Evolutionary conservation across 2,113 vertebrate genomes (phyloP).

Genomic region (Amblyopsis rosae): DNA sequence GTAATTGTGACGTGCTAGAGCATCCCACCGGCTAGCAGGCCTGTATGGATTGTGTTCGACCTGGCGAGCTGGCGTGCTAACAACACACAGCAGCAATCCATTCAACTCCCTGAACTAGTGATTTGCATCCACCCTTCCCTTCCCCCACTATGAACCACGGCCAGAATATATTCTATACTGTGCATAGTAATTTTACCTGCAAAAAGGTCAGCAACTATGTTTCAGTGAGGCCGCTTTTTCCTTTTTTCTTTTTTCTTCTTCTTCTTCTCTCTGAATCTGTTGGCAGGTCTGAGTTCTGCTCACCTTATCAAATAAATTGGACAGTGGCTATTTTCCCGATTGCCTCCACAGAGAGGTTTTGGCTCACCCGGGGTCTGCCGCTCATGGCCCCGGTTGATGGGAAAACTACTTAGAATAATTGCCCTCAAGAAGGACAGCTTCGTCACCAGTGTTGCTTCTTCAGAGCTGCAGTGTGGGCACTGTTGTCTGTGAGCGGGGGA

Average conservation of each 20-base stretch:
- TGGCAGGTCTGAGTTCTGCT: slow-evolving; percentile 69
- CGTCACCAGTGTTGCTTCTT: slow-evolving; percentile 31
- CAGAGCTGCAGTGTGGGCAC: slow-evolving; percentile 8
- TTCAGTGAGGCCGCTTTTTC: slow-evolving; percentile 37
- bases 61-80: slow-evolving; percentile 9
- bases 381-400: slow-evolving; percentile 68
- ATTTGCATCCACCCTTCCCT: background rate
- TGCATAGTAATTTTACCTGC: slow-evolving; percentile 44
- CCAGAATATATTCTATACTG: slow-evolving; percentile 29
- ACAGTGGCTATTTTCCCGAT: slow-evolving; percentile 67
- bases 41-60: slow-evolving; percentile 17
- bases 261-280: slow-evolving; percentile 40
- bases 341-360: slow-evolving; percentile 71
- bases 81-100: slow-evolving; percentile 11
- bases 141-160: slow-evolving; percentile 18
- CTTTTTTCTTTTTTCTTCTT: slow-evolving; percentile 27
- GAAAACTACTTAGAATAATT: slow-evolving; percentile 80
- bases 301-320: slow-evolving; percentile 79
- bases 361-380: slow-evolving; percentile 67
- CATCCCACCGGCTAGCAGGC: slow-evolving; percentile 15
- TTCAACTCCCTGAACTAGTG: slow-evolving; percentile 30
- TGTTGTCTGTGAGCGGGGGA: background rate
- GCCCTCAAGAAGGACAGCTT: slow-evolving; percentile 59
- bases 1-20: slow-evolving; percentile 26
- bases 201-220: slow-evolving; percentile 58